A percentile compares a stretch with the other conserved stretches of the same genome.
These are phyloP conservation scores for Sterna hirundo DNA, from an alignment of 2,113 vertebrate species.

Conservation along the genomic window DNA sequence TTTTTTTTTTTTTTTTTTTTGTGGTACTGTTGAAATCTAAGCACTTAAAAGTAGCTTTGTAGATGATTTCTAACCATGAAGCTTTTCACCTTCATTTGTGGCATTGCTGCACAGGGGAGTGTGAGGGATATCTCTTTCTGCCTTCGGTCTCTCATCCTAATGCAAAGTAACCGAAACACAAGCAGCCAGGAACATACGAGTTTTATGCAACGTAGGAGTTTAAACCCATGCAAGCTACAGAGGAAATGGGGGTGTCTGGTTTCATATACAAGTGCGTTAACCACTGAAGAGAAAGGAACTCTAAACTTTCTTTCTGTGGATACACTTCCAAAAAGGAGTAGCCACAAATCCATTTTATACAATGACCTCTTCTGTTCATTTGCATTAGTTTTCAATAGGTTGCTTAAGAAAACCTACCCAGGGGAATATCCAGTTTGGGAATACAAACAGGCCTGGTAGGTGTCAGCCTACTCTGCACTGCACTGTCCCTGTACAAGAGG, in stretches of 20 bases:
- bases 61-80: neutral
- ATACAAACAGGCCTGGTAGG: neutral
- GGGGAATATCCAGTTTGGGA: neutral
- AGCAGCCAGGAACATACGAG: neutral
- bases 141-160: neutral
- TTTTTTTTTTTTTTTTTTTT: neutral
- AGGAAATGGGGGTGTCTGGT: neutral
- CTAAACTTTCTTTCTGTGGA: neutral
- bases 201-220: neutral
- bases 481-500: neutral
- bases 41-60: neutral
- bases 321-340: neutral
- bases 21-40: neutral
- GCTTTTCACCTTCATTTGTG: neutral
- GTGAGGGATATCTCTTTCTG: neutral
- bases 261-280: neutral
- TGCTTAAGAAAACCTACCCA: neutral
- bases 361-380: neutral
- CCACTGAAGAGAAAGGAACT: neutral
- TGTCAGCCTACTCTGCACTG: neutral
- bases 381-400: neutral
- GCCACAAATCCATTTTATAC: neutral
- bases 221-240: neutral
- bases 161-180: neutral
- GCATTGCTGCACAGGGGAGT: rapidly evolving